Evolutionary conservation across 2,797 vertebrate genomes (phyloP), one percentile per base, ranked within the genome.

Genomic region (Semotilus atromaculatus): DNA sequence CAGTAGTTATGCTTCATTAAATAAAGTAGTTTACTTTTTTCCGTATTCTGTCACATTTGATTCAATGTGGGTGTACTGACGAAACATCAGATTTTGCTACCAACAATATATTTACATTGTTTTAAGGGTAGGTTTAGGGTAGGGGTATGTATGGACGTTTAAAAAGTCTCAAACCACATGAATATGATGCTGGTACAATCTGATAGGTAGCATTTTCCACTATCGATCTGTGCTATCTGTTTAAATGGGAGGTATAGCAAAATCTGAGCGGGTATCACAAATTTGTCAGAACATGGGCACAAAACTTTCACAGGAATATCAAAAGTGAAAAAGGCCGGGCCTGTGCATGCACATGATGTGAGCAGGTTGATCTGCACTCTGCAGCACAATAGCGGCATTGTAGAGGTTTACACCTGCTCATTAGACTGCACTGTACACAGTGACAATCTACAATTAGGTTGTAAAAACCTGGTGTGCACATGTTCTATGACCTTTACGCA

Each of bases 341-440:
- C 23, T 38, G 1, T 64, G 71, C 29, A 23, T 76, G 71, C 5
- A 5, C 16, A 48, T 16, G 53, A 13, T 2, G 4, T 23, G 36
- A 67, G 58, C 81, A 75, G n/a, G 45, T 76, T 67, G 31, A 31
- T 26, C 64, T 55, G 43, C 43, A 45, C 45, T 18, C 16, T 82
- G 34, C 71, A 67, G 26, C 81, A 67, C 82, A 68, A 76, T 76
- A 68, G 60, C 0, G 4, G 62, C 34, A 31, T n/a, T 77, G 34
- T 76, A n/a, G 45, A 11, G 4, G 34, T 38, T 83, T 68, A 76
- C 82, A 83, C 72, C 60, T 76, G 34, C 62, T 78, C 58, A 45
- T 21, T 64, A 21, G 76, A 78, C 23, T 55, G 31, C 72, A 45
- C 26, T 73, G 19, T 62, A 45, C 13, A 45, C n/a, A 31, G 48